Base-by-base conservation (phyloP, 1,140 invertebrate species). In the Harpegnathos saltator region DNA sequence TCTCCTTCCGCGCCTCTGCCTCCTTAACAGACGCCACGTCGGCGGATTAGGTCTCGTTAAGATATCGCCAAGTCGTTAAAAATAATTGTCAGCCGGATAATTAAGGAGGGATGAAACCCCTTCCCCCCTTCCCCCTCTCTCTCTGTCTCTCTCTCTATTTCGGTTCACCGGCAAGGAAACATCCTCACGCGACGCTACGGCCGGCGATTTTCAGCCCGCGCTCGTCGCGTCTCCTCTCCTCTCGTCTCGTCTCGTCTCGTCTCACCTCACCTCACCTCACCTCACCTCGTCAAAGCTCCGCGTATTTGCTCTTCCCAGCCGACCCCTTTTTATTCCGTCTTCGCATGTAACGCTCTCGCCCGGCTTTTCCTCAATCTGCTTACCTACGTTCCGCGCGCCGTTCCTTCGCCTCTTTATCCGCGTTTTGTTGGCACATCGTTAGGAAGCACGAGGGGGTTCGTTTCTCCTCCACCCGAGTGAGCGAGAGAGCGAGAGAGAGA, bases 361-460 rank as follows among this genome's bases (percentile, higher is more conserved):
- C 52, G 14, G 68, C 72, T 84, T 84, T 84, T 89, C 88, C 87
- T 90, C 92, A 89, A 93, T 93, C 93, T 93, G 92, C 92, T 93
- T 94, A 93, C 38, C 38, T 11, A 44, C 3, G 7, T 44, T 44
- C 38, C 38, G 7, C 38, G 7, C 38, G 38, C 38, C 90, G 90
- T 72, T 90, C 87, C 85, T 83, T 86, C 68, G 33, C 66, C 80
- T 91, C 90, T 92, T 93, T 93, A 93, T 93, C 90, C 88, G 89
- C 91, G 91, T 92, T 93, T 93, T 93, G 93, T 93, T 93, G 89
- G 93, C 92, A 94, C 92, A 93, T 94, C 93, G 93, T 94, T 94
- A 93, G 91, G 91, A 86, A 89, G 50, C 69, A 58, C 87, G 88
- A 90, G 89, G 89, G 93, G 91, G 90, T 91, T 91, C 86, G 84